These are phyloP conservation scores for Rhea pennata DNA, from an alignment of 2,113 vertebrate genomes.

Conservation along the genomic window DNA sequence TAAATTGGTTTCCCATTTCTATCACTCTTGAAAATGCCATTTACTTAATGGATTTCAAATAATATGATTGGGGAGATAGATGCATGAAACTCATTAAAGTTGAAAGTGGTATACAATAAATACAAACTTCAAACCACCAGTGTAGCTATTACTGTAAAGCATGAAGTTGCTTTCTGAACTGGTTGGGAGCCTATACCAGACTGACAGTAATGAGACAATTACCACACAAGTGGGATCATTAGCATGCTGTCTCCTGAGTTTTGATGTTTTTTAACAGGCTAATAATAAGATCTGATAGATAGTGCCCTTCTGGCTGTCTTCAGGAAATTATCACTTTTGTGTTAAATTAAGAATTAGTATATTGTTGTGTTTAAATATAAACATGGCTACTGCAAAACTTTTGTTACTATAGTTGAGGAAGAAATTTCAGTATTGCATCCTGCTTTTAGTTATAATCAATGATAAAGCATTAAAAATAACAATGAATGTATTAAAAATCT, in stretches of 20 bases:
- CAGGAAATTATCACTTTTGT: neutral
- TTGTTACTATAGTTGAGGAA: neutral
- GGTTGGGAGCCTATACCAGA: neutral
- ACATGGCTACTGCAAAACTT: neutral
- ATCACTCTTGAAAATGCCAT: neutral
- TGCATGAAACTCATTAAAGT: neutral
- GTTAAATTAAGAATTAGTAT: neutral
- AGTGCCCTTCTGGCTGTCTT: neutral
- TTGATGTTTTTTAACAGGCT: conserved; percentile 2
- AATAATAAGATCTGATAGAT: neutral
- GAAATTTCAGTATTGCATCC: neutral
- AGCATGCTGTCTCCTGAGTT: neutral
- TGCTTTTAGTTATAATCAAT: neutral
- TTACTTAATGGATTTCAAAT: neutral
- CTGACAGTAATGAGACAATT: neutral
- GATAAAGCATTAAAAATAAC: neutral
- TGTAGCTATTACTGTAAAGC: neutral
- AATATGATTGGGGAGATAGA: neutral
- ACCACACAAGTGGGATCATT: neutral
- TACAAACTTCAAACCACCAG: neutral
- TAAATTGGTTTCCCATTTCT: neutral
- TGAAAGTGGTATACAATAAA: neutral
- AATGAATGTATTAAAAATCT: neutral
- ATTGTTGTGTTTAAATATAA: neutral
- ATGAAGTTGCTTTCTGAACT: neutral